Evolutionary conservation across 2,888 invertebrate species (phyloP).

Genomic region (Cantharis rufa): DNA sequence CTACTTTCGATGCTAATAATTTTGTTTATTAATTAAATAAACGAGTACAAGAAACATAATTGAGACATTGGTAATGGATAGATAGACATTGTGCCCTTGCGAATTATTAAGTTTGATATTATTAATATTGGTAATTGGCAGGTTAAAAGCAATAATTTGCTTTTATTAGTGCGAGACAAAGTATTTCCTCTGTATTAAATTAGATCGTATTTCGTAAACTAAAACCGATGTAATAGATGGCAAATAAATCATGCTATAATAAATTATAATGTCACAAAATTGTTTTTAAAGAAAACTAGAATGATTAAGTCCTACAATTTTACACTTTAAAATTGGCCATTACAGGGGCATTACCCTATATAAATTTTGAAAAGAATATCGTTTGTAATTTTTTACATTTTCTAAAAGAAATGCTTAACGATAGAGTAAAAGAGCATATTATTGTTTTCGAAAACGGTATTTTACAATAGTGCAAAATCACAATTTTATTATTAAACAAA

Average conservation of each 20-base stretch:
- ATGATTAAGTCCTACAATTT: background rate
- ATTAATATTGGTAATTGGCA: slow-evolving; percentile 5
- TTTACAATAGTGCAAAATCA: background rate
- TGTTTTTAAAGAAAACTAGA: too few relatives aligned
- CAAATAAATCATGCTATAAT: too few relatives aligned
- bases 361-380: background rate
- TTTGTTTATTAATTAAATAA: too few relatives aligned
- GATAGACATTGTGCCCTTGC: background rate
- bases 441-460: background rate
- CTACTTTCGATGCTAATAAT: background rate
- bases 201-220: background rate
- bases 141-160: background rate
- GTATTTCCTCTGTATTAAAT: background rate
- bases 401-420: background rate
- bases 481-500: background rate
- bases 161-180: background rate
- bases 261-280: too few relatives aligned
- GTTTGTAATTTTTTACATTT: background rate
- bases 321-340: background rate
- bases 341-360: background rate
- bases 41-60: too few relatives aligned
- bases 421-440: too few relatives aligned
- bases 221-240: background rate
- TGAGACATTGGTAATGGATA: too few relatives aligned
- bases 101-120: background rate